Evolutionary conservation across 2,113 vertebrate genomes (phyloP).

Genomic region (Serilophus lunatus): DNA sequence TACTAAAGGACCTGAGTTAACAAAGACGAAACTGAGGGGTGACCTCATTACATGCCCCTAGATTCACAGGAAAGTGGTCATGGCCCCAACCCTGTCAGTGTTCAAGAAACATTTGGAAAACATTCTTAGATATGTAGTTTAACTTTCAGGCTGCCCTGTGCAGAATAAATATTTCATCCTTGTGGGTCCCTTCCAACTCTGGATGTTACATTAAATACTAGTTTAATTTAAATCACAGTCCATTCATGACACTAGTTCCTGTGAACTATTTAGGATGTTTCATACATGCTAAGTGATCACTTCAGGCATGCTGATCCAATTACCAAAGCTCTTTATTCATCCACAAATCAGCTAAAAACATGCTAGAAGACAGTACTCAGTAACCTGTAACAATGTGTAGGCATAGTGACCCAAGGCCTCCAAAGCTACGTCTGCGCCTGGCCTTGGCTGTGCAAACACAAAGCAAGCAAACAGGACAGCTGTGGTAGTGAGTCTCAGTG

Average conservation of each 20-base stretch:
- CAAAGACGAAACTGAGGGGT: background rate
- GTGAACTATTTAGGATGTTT: background rate
- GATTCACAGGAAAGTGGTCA: background rate
- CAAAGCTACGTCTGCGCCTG: background rate
- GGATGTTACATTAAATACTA: background rate
- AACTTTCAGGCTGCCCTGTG: background rate
- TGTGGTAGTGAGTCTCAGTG: background rate
- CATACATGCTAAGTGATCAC: background rate
- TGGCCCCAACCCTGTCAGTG: background rate
- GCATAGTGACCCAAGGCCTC: background rate
- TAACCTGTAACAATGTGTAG: background rate
- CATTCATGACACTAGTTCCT: background rate
- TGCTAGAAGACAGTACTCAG: no score
- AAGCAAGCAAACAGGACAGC: background rate
- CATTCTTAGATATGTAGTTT: background rate
- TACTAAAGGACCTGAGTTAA: background rate
- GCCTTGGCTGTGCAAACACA: background rate
- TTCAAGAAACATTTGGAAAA: background rate
- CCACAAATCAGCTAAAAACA: background rate
- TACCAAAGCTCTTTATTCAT: background rate
- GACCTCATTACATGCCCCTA: background rate
- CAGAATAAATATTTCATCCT: background rate
- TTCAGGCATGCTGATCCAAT: background rate
- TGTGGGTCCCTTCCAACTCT: background rate
- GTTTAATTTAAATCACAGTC: background rate